Evolutionary conservation across 2,888 invertebrate species (phyloP), one percentile per base, ranked within the genome.

Genomic region (Myopa testacea): DNA sequence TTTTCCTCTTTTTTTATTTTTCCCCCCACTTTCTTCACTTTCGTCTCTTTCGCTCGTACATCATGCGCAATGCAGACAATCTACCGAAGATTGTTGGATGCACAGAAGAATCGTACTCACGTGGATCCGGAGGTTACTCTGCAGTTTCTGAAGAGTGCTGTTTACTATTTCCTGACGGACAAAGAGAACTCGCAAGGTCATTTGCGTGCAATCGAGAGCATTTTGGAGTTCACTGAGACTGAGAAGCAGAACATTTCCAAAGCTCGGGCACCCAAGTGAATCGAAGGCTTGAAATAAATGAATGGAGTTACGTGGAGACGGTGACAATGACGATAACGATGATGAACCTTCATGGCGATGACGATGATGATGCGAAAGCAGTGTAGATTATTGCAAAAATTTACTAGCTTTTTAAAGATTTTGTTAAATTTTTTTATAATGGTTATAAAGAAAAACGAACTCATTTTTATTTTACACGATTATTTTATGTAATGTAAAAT

Each of bases 101-200:
- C 94, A 81, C 94, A 94, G 89, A 93, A 92, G 87, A 93, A 90
- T 87, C 93, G 93, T 88, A 92, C 92, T 82, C 92, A 92, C 83
- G 93, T 95, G 78, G 96, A 97, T 90, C 96, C 97, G n/a, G 96
- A 96, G 90, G 94, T 97, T 82, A 96, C 96, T 34, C 91, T 97
- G 85, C 96, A 96, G 89, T 97, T 97, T 90, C 92, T 97, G 81
- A 97, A 96, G 90, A 97, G 97, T 80, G 97, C 97, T 75, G 93
- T 97, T 85, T 97, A 96, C 89, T 97, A 97, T 88, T 97, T 96
- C 89, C 91, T 97, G 78, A 95, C 96, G 4, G 96, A 97, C 87
- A 94, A 94, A 83, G 96, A 97, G 87, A 96, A 96, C 86, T 94
- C 95, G 76, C 94, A 94, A 84, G 95, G 96, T 19, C 97, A 97